Conservation (phyloP, 2,113 vertebrate species). For the Caranx ignobilis region DNA sequence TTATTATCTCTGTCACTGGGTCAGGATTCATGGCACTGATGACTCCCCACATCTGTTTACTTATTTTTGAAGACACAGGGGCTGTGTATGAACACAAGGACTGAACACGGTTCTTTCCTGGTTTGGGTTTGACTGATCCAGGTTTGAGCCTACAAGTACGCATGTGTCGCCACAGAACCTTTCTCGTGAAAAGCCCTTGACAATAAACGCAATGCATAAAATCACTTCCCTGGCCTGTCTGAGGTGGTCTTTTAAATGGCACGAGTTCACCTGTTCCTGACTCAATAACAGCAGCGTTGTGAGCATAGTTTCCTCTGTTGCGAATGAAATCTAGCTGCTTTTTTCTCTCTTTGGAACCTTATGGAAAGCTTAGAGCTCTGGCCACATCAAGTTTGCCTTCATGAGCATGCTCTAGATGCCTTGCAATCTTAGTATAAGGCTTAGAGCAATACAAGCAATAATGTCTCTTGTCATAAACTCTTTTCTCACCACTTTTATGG, state of each 20-base stretch:
- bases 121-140: conserved; percentile 29
- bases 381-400: conserved; percentile 37
- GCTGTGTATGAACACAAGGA: conserved; percentile 42
- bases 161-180: conserved; percentile 54
- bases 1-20: conserved; percentile 39
- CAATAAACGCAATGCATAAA: conserved; percentile 63
- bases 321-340: conserved; percentile 38
- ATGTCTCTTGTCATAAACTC: conserved; percentile 49
- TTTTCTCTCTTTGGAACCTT: conserved; percentile 55
- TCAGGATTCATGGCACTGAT: conserved; percentile 61
- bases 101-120: conserved; percentile 55
- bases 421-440: conserved; percentile 43
- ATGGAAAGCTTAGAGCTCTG: conserved; percentile 48
- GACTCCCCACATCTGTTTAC: conserved; percentile 44
- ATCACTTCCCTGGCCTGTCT: conserved; percentile 40
- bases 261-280: conserved; percentile 50
- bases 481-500: conserved; percentile 27
- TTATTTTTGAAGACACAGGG: conserved; percentile 39
- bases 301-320: conserved; percentile 59
- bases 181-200: conserved; percentile 56
- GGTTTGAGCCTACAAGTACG: conserved; percentile 35
- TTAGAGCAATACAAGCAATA: conserved; percentile 43
- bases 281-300: conserved; percentile 60
- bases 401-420: conserved; percentile 44
- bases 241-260: conserved; percentile 41